Evolutionary conservation across 2,888 invertebrate species (phyloP), one percentile per base, ranked within the genome.

Genomic region (Perizoma affinitatum): DNA sequence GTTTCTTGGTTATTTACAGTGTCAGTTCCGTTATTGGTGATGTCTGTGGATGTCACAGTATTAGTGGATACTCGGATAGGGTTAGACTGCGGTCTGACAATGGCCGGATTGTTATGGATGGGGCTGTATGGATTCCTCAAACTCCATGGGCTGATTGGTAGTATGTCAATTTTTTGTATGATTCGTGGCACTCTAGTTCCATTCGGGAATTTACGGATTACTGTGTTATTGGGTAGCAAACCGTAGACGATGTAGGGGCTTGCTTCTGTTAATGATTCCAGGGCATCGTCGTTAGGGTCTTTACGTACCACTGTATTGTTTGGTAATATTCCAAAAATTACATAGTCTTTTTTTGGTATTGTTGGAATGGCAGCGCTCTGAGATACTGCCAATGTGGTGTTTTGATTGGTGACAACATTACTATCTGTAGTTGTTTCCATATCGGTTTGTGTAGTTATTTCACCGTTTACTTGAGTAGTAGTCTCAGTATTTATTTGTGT

Each of bases 221-320:
- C 92, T 83, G 95, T 96, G 88, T 96, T 96, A 92, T 96, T 96
- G 71, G 96, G 96, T 84, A 94, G 95, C 77, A 96, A 94, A 82
- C 96, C 96, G 77, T 95, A 95, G 82, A 96, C 94, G 75, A 96
- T 94, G 84, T 95, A 96, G 69, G 96, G 96, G 80, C 94, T 94
- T 75, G 95, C 93, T 80, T 95, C 94, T 88, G 95, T 95, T 86
- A 94, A 92, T 78, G 94, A 90, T 81, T 95, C 95, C 85, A 95
- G 93, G 76, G 93, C 82, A 83, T 94, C 94, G 74, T 94, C 94
- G 79, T 94, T 94, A 71, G 96, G 95, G 72, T 95, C 93, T 89
- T 96, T 96, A 86, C 95, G 94, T 83, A 96, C 95, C 86, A 96
- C 95, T 69, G 96, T 96, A 89, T 95, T 96, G 84, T 96, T 96